Evolutionary conservation across 2,113 vertebrate genomes (phyloP), one percentile per base, ranked within the genome.

Genomic region (Delphinus delphis): DNA sequence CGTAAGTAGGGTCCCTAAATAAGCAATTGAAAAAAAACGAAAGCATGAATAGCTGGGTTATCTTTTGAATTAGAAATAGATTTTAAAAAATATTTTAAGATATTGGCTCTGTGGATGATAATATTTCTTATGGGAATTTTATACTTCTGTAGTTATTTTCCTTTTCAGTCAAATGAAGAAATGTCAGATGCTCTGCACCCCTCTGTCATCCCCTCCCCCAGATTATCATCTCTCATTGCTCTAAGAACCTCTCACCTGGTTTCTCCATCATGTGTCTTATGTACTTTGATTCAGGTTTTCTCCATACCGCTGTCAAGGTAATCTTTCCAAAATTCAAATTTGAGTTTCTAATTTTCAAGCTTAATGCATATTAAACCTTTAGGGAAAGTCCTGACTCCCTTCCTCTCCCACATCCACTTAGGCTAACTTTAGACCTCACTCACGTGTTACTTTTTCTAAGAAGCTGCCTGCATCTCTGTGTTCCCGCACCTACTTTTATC

Each of bases 81-180:
- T 81, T 96, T 80, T 63, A 2, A 86, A 92, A 97, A 97, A 65
- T 98, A 97, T 97, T 98, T 98, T 98, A 95, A 98, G 95, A 90
- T 98, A 97, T 36, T 67, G 88, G 67, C 81, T 47, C 83, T 67
- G 79, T 82, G 33, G 77, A 62, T 97, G 88, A 96, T 95, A 58
- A 96, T 95, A 60, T 90, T 97, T 98, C 97, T 93, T 97, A 93
- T 74, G 36, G 71, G 86, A 93, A 96, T 79, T 83, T 44, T 91
- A 2, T 44, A 38, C 3, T 17, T 73, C 17, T 93, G 94, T 44
- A 89, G 41, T 70, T 36, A 53, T n/a, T 17, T 26, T 90, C 10
- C 73, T 95, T 93, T 73, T 17, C 44, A 71, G 67, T 53, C 63
- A 10, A 87, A 20, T 96, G 80, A 94, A 90, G n/a, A 76, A n/a